These are phyloP conservation scores for Chaetophractus vellerosus DNA, from an alignment of 2,797 vertebrate species.

Conservation along the genomic window DNA sequence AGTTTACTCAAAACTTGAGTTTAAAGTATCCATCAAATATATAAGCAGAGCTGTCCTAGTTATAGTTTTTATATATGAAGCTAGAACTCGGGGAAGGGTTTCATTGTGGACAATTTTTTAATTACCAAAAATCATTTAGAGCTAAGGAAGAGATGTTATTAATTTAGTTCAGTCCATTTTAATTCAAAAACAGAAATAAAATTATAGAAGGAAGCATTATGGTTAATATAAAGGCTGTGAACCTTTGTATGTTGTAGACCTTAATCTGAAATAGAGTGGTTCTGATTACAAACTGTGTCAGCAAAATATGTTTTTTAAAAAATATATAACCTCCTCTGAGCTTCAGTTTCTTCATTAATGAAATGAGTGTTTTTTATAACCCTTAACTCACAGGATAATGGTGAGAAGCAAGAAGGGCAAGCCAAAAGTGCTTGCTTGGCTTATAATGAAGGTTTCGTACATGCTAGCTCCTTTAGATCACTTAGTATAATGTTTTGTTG, in stretches of 20 bases:
- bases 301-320: not conserved
- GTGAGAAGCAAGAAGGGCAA: not conserved
- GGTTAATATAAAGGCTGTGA: not conserved
- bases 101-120: not conserved
- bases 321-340: not conserved
- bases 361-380: not conserved
- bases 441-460: not conserved
- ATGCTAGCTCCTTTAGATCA: not conserved
- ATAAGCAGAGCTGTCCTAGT: not conserved
- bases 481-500: not conserved
- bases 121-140: not conserved
- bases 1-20: not conserved
- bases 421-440: not conserved
- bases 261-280: not conserved
- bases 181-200: constrained; percentile 16
- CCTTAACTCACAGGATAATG: not conserved
- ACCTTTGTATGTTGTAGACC: not conserved
- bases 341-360: not conserved
- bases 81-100: not conserved
- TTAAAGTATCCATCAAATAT: not conserved
- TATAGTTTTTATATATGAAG: not conserved
- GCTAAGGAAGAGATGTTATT: not conserved
- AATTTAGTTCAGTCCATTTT: not conserved
- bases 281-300: not conserved
- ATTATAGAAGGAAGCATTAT: not conserved